A percentile compares a stretch with the other conserved stretches of the same genome.
Evolutionary conservation across 2,797 vertebrate species (phyloP).

Genomic region (Siniperca obscura): DNA sequence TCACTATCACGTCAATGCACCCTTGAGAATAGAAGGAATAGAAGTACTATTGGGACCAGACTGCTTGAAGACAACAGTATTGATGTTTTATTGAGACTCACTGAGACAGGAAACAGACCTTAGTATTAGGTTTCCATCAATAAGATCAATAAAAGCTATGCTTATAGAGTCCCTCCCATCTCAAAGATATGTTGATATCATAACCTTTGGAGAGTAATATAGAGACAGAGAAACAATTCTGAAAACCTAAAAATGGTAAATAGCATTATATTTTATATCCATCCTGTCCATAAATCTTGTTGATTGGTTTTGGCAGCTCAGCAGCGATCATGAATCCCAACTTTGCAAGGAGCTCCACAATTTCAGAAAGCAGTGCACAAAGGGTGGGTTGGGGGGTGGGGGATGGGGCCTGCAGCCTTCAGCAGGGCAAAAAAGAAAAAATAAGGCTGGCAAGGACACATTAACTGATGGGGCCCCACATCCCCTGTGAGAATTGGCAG

Average conservation of each 20-base stretch:
- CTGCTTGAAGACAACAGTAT: conserved; percentile 3
- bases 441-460: conserved; percentile 59
- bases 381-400: conserved; percentile 58
- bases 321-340: conserved; percentile 21
- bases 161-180: neutral
- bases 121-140: conserved; percentile 43
- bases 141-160: conserved; percentile 41
- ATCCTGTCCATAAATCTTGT: neutral
- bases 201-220: conserved; percentile 6
- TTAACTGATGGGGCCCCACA: conserved; percentile 68
- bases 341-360: conserved; percentile 41
- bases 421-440: conserved; percentile 40
- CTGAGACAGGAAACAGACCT: conserved; percentile 25
- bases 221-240: neutral
- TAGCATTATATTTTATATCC: neutral
- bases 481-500: conserved; percentile 61
- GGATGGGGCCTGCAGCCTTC: conserved; percentile 42
- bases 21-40: too few relatives aligned
- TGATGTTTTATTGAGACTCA: conserved; percentile 17
- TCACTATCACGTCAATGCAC: too few relatives aligned
- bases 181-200: conserved; percentile 4
- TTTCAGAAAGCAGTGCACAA: conserved; percentile 53
- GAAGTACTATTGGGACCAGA: neutral
- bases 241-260: neutral
- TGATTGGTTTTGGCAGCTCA: conserved; percentile 26